Percentiles rank a stretch among this genome's conserved stretches.
Evolutionary conservation across 2,888 invertebrate species (phyloP).

Genomic region (Cryptocephalus moraei): DNA sequence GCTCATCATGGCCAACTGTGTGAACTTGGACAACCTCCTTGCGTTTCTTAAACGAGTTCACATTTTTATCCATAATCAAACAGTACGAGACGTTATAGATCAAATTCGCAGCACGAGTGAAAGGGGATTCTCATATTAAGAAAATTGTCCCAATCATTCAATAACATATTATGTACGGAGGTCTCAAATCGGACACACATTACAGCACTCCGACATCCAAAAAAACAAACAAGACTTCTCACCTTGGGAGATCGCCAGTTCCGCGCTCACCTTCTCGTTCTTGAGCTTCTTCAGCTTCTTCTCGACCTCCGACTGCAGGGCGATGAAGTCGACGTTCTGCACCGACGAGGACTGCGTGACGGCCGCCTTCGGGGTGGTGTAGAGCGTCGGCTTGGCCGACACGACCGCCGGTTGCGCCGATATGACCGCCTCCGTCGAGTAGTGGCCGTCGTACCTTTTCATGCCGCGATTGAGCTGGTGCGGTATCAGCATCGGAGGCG

Average conservation of each 20-base stretch:
- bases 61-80: too few species aligned
- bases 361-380: slow-evolving; percentile 42
- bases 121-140: too few species aligned
- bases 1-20: too few species aligned
- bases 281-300: slow-evolving; percentile 52
- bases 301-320: slow-evolving; percentile 46
- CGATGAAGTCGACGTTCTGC: slow-evolving; percentile 41
- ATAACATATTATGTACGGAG: too few species aligned
- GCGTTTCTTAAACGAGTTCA: too few species aligned
- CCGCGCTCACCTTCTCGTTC: slow-evolving; percentile 55
- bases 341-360: slow-evolving; percentile 23
- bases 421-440: slow-evolving; percentile 12
- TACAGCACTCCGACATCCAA: background rate
- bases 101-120: too few species aligned
- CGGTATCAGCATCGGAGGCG: slow-evolving; percentile 58
- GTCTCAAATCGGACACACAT: slow-evolving; percentile 13
- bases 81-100: too few species aligned
- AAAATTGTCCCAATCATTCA: too few species aligned
- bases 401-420: slow-evolving; percentile 50
- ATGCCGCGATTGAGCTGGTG: slow-evolving; percentile 45
- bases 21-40: too few species aligned
- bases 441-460: slow-evolving; percentile 33
- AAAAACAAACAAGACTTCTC: background rate
- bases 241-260: slow-evolving; percentile 53
- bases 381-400: slow-evolving; percentile 60